phyloP scores from a whole-genome alignment of 2,113 vertebrate genomes.

The Vanacampus margaritifer region DNA sequence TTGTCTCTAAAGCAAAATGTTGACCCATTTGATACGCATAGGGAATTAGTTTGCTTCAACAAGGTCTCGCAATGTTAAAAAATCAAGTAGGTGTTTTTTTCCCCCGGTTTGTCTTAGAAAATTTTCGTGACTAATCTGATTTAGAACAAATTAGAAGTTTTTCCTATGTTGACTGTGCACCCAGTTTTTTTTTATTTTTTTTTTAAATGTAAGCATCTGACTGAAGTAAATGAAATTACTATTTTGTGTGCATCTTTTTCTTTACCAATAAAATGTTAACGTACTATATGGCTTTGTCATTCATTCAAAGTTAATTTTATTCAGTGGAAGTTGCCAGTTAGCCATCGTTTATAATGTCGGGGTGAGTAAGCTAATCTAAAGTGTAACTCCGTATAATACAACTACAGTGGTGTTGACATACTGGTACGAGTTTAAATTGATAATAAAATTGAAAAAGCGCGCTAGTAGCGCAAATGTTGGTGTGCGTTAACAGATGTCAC shows the following conservation, averaged over 20 bases:
- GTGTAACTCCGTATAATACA: no score
- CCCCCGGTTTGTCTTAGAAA: neutral
- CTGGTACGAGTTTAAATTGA: no score
- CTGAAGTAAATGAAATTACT: slow-evolving; percentile 14
- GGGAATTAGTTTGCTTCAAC: slow-evolving; percentile 27
- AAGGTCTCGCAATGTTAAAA: neutral
- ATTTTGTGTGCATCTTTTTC: slow-evolving; percentile 45
- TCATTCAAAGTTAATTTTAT: neutral
- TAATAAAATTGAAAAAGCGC: no score
- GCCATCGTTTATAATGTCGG: no score
- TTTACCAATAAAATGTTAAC: slow-evolving; percentile 55
- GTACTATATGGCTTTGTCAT: slow-evolving; percentile 31
- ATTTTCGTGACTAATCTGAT: slow-evolving; percentile 26
- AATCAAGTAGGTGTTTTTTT: neutral
- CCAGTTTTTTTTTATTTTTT: slow-evolving; percentile 1
- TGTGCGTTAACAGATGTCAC: no score
- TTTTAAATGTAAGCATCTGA: slow-evolving; percentile 23
- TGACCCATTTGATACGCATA: neutral
- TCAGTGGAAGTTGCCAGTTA: no score
- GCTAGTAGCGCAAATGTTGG: no score
- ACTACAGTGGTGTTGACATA: no score
- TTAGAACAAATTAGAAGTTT: slow-evolving; percentile 21
- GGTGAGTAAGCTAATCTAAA: no score
- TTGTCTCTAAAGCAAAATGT: slow-evolving; percentile 8
- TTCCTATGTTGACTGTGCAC: slow-evolving; percentile 21